Evolutionary conservation across 2,113 vertebrate genomes (phyloP).

Genomic region (Prietella phreatophila): DNA sequence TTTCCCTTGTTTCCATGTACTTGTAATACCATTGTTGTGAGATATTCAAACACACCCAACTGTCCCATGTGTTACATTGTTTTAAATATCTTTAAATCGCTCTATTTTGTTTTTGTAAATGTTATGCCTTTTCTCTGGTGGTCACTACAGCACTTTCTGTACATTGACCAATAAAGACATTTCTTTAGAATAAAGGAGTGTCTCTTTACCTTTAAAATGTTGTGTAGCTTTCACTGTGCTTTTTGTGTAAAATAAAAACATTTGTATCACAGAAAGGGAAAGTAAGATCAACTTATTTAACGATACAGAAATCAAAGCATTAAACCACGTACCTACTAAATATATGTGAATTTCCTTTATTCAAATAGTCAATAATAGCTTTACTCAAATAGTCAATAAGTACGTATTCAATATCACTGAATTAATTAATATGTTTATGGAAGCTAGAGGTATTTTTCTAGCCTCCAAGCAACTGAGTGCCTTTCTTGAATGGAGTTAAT

Average conservation of each 20-base stretch:
- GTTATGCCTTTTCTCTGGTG: constrained; percentile 75
- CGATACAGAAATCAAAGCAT: neutral
- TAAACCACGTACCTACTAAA: neutral
- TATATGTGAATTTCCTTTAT: neutral
- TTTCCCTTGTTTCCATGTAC: constrained; percentile 59
- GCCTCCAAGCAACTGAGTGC: neutral
- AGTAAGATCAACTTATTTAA: neutral
- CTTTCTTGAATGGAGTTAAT: neutral
- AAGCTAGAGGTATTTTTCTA: neutral
- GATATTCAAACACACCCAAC: constrained; percentile 33
- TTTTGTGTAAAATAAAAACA: neutral
- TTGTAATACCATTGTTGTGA: constrained; percentile 72
- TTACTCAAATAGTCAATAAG: neutral
- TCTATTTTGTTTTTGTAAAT: constrained; percentile 73
- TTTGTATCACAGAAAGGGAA: neutral
- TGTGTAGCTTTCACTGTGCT: neutral
- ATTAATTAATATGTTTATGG: neutral
- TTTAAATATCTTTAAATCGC: constrained; percentile 63
- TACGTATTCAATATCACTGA: neutral
- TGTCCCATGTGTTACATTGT: constrained; percentile 66
- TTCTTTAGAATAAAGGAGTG: constrained; percentile 79
- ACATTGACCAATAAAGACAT: constrained; percentile 95
- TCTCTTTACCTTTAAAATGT: constrained; percentile 11
- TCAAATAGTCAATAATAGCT: neutral
- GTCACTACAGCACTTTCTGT: constrained; percentile 86